Evolutionary conservation across 2,888 invertebrate genomes (phyloP).

Genomic region (Tridacna gigas): DNA sequence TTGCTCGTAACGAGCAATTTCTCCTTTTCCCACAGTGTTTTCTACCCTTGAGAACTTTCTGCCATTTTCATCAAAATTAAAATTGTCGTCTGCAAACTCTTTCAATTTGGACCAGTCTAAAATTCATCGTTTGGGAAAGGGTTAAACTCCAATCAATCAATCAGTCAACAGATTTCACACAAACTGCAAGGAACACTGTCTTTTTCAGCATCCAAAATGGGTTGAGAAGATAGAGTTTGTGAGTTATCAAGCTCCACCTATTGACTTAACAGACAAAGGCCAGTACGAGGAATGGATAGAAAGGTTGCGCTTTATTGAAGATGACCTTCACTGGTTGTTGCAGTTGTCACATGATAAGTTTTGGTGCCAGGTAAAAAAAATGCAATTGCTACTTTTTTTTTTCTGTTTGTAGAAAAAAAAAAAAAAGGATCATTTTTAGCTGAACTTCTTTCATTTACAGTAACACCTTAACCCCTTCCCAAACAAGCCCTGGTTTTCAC

Average conservation of each 20-base stretch:
- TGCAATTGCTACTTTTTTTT: not conserved
- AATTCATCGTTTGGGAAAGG: too few relatives aligned
- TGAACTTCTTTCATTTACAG: too few relatives aligned
- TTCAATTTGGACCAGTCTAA: too few relatives aligned
- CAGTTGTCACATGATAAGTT: slow-evolving; percentile 88
- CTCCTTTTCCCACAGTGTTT: too few relatives aligned
- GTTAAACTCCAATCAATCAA: too few relatives aligned
- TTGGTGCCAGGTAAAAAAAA: slow-evolving; percentile 86
- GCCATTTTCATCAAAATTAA: too few relatives aligned
- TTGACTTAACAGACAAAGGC: slow-evolving; percentile 71
- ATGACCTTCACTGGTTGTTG: slow-evolving; percentile 90
- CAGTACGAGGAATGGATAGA: slow-evolving; percentile 89
- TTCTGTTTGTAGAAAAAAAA: too few relatives aligned
- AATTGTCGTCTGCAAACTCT: too few relatives aligned
- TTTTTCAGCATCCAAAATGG: slow-evolving; percentile 87
- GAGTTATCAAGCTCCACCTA: slow-evolving; percentile 86
- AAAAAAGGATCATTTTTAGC: too few relatives aligned
- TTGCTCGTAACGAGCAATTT: too few relatives aligned
- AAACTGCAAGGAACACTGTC: too few relatives aligned
- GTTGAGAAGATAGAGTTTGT: slow-evolving; percentile 87
- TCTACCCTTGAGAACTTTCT: too few relatives aligned
- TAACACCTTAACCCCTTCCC: not conserved
- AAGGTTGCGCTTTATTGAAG: slow-evolving; percentile 87
- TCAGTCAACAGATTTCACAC: not conserved
- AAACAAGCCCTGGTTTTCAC: not conserved